Evolutionary conservation across 2,113 vertebrate species (phyloP), one percentile per base, ranked within the genome.

Genomic region (Peucedramus taeniatus): DNA sequence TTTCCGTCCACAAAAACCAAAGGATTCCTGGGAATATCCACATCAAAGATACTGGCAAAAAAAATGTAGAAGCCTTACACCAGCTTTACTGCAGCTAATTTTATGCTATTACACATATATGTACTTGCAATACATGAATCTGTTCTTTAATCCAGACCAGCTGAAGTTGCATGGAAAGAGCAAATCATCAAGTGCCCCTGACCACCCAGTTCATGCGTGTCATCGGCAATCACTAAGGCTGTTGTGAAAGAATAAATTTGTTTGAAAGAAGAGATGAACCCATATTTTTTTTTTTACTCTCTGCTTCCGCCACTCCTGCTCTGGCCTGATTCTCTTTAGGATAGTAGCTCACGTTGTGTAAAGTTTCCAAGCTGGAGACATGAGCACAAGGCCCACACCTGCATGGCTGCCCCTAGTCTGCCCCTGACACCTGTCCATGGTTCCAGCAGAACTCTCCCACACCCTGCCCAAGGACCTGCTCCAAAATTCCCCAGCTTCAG

Each of bases 311-410:
- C 68, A 7, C 21, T 86, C 18, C 63, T 44, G 35, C 15, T 85
- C 47, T 42, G 49, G 26, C 11, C 3, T 20, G 28, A 28, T 37
- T 80, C 42, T 76, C 51, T 81, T 71, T 28, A 54, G 26, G 26
- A 8, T 4, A 44, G 9, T 16, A 35, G 45, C 15, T 64, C 5
- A 28, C 6, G 5, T 2, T 50, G 6, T 8, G 21, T 31, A 1
- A 81, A 31, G 39, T 27, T 75, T 35, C 26, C 37, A 66, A 39
- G 16, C 7, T 33, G 31, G 28, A 7, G 18, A 26, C 4, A 2
- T 22, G 16, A 83, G 28, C 1, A 0, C 17, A 44, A 49, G 9
- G 22, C 15, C 16, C 40, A 49, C 10, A 37, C 11, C 35, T 61
- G 14, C 45, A 28, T 1, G 6, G 75, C 31, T 64, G 35, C 16